Percentiles rank a stretch among this genome's conserved stretches.
Conservation (phyloP, 1,140 invertebrate species). For the Berghia stephanieae region DNA sequence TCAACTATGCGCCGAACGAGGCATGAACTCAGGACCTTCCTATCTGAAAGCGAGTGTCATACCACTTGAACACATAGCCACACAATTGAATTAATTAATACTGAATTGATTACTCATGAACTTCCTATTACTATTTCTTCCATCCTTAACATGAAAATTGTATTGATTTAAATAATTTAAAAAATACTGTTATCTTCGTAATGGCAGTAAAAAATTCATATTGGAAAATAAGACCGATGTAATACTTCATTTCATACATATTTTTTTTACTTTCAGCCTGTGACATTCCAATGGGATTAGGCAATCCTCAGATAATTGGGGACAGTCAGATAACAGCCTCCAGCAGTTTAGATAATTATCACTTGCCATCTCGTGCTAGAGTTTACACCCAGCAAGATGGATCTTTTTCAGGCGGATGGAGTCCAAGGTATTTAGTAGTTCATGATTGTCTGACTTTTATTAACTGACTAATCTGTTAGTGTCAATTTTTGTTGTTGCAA, state of each 20-base stretch:
- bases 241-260: neutral
- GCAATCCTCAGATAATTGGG: constrained; percentile 35
- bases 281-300: constrained; percentile 45
- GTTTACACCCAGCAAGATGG: constrained; percentile 44
- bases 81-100: too few species aligned
- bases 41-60: too few species aligned
- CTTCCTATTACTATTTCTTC: neutral
- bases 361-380: constrained; percentile 39
- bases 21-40: too few species aligned
- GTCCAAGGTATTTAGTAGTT: constrained; percentile 48
- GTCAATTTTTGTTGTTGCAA: neutral
- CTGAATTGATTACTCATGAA: neutral
- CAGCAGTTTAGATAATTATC: constrained; percentile 37
- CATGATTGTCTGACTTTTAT: too few species aligned
- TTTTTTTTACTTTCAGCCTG: constrained; percentile 43
- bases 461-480: too few species aligned
- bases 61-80: too few species aligned
- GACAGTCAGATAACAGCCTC: constrained; percentile 43
- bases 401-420: constrained; percentile 45
- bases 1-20: too few species aligned
- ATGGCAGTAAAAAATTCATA: neutral
- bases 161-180: too few species aligned
- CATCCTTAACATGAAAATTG: too few species aligned
- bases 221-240: neutral
- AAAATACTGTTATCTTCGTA: neutral